Evolutionary conservation across 2,888 invertebrate genomes (phyloP).

Genomic region (Aricia artaxerxes): DNA sequence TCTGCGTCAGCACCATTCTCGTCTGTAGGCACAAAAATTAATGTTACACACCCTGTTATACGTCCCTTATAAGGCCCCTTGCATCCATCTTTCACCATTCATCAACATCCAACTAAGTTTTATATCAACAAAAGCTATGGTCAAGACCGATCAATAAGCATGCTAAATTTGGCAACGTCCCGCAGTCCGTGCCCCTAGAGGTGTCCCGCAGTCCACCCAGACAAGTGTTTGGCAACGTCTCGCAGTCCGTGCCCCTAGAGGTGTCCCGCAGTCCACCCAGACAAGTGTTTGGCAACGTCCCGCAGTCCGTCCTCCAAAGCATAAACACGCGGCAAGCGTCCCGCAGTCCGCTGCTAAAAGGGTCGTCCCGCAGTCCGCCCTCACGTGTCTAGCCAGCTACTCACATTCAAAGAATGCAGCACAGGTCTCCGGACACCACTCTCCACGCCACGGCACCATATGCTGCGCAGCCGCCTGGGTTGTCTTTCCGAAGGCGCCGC

Average conservation of each 20-base stretch:
- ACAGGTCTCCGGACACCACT: conserved; percentile 38
- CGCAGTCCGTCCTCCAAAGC: conserved; percentile 28
- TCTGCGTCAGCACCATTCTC: neutral
- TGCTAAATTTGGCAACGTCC: neutral
- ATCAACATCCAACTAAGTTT: neutral
- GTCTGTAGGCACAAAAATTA: neutral
- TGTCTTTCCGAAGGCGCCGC: conserved; percentile 39
- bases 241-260: conserved; percentile 7
- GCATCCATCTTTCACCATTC: conserved; percentile 3
- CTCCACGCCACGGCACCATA: conserved; percentile 40
- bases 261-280: no score
- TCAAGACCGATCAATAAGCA: neutral
- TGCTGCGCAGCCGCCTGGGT: conserved; percentile 41
- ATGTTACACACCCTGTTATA: neutral
- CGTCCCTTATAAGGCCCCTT: conserved; percentile 25
- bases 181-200: conserved; percentile 8
- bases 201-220: conserved; percentile 13
- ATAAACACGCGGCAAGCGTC: neutral
- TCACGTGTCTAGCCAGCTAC: conserved; percentile 7
- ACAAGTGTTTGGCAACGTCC: no score
- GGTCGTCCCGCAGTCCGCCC: conserved; percentile 24
- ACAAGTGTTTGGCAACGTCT: neutral
- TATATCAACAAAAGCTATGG: neutral
- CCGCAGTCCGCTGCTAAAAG: conserved; percentile 15
- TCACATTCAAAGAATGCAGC: conserved; percentile 35